Percentiles rank a stretch among this genome's conserved stretches.
Evolutionary conservation across 2,113 vertebrate species (phyloP).

Genomic region (Ariopsis seemanni): DNA sequence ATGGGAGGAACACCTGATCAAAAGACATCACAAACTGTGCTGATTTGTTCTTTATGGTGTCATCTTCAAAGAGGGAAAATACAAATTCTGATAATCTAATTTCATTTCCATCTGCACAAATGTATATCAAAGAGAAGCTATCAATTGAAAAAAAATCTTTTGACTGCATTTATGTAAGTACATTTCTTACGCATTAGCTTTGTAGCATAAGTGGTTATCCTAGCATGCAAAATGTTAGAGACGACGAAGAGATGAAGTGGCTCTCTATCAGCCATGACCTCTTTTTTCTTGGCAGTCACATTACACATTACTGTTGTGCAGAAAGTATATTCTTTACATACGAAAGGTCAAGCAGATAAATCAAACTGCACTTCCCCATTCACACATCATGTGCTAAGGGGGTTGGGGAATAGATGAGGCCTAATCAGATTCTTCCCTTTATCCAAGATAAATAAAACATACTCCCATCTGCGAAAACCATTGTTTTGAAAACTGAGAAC

Average conservation of each 20-base stretch:
- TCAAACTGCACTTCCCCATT: constrained; percentile 69
- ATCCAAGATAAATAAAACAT: constrained; percentile 65
- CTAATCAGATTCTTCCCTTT: constrained; percentile 66
- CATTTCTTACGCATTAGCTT: background rate
- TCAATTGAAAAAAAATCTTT: background rate
- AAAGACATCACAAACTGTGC: constrained; percentile 30
- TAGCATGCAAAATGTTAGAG: background rate
- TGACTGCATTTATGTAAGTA: background rate
- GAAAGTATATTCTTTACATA: constrained; percentile 74
- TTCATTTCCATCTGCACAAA: background rate
- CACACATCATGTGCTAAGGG: constrained; percentile 69
- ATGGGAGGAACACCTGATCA: constrained; percentile 21
- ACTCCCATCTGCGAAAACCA: constrained; percentile 52
- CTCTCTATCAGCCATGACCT: constrained; percentile 72
- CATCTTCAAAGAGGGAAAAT: constrained; percentile 13
- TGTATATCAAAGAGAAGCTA: constrained; percentile 7
- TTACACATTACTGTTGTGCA: constrained; percentile 72
- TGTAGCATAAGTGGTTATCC: background rate
- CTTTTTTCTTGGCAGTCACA: constrained; percentile 72
- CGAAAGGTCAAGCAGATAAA: constrained; percentile 79
- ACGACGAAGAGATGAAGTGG: background rate
- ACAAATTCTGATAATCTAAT: background rate
- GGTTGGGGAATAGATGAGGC: constrained; percentile 63
- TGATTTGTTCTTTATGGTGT: constrained; percentile 48
- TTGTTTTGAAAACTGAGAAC: constrained; percentile 47